Percentiles rank a stretch among this genome's conserved stretches.
These are phyloP conservation scores for Potamilus streckersoni DNA, from an alignment of 1,140 invertebrate genomes.

Conservation along the genomic window DNA sequence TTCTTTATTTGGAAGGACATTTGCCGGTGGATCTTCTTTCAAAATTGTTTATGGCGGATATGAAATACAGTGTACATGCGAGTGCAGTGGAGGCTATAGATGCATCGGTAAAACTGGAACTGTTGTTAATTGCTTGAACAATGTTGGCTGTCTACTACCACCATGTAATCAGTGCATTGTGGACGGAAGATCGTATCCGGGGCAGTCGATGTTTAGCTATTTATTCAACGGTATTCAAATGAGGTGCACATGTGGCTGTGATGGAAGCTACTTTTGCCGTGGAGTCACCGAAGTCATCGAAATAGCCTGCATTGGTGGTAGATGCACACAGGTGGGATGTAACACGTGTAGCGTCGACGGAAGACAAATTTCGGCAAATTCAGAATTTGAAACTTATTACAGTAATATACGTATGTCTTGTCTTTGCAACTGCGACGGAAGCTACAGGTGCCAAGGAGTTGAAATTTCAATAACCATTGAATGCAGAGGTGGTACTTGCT, in stretches of 20 bases:
- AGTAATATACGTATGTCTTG: conserved; percentile 17
- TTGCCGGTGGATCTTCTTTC: conserved; percentile 10
- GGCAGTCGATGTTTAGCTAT: not conserved
- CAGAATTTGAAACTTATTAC: conserved; percentile 23
- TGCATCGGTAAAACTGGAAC: conserved; percentile 7
- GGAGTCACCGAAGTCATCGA: conserved; percentile 18
- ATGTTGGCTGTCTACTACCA: not conserved
- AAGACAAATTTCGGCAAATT: conserved; percentile 7
- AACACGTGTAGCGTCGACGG: conserved; percentile 18
- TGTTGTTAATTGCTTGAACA: conserved; percentile 9
- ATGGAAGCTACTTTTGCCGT: conserved; percentile 17
- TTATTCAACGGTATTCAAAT: conserved; percentile 11
- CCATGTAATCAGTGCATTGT: conserved; percentile 14
- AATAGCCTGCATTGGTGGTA: conserved; percentile 10
- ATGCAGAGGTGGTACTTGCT: conserved; percentile 18
- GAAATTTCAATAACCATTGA: conserved; percentile 10
- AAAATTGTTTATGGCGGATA: conserved; percentile 17
- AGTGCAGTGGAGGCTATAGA: conserved; percentile 16
- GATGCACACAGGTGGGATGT: conserved; percentile 17
- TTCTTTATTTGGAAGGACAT: conserved; percentile 19
- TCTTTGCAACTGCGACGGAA: conserved; percentile 23
- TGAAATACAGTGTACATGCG: conserved; percentile 16
- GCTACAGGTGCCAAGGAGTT: conserved; percentile 20
- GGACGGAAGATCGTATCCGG: conserved; percentile 8
- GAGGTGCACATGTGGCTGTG: conserved; percentile 23